A percentile compares a stretch with the other conserved stretches of the same genome.
phyloP scores from a whole-genome alignment of 1,140 invertebrate species.

The Drosophila subpulchrella region DNA sequence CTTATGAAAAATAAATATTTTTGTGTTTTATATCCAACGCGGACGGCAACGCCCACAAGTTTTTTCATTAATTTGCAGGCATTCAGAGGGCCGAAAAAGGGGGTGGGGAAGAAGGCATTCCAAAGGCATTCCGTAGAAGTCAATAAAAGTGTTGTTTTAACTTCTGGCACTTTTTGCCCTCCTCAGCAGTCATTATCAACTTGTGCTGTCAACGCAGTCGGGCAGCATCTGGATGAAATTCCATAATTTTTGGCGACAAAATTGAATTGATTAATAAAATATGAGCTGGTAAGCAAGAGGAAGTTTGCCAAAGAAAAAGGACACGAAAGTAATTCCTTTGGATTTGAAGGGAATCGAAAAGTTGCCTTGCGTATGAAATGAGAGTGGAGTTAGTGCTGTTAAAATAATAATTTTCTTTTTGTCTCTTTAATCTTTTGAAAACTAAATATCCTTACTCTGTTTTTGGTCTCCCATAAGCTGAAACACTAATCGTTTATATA shows the following conservation, averaged over 20 bases:
- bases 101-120: conserved; percentile 28
- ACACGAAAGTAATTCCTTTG: neutral
- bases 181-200: conserved; percentile 61
- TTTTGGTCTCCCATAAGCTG: too few relatives aligned
- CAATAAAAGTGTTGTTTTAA: conserved; percentile 73
- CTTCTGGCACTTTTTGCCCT: conserved; percentile 41
- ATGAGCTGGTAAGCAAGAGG: conserved; percentile 18
- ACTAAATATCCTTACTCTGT: too few relatives aligned
- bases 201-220: conserved; percentile 36
- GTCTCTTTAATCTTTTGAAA: neutral
- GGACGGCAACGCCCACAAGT: conserved; percentile 60
- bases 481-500: too few relatives aligned
- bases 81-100: conserved; percentile 3
- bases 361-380: too few relatives aligned
- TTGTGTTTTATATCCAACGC: conserved; percentile 46
- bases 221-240: conserved; percentile 38
- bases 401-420: neutral
- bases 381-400: neutral
- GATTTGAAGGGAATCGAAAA: conserved; percentile 5
- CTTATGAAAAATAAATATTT: conserved; percentile 64
- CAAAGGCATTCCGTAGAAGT: conserved; percentile 23
- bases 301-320: neutral
- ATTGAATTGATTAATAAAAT: conserved; percentile 79
- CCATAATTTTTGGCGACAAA: conserved; percentile 65
- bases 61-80: conserved; percentile 75